Base-by-base conservation (phyloP, 35 echinoderm and acorn worm species). In the Chiridota heheva region DNA sequence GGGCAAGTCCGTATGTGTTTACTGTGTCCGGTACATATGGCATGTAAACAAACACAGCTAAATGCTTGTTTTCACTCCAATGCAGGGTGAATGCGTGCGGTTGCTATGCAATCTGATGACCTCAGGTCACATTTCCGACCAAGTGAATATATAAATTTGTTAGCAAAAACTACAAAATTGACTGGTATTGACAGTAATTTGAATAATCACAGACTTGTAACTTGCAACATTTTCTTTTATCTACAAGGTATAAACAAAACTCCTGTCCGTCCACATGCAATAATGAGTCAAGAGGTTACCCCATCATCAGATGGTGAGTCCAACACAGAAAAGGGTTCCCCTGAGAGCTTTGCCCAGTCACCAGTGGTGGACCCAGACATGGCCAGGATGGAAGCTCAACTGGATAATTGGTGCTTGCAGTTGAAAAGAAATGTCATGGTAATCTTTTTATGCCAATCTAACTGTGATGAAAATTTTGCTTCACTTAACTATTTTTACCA, bases 391-490 rank as follows among this genome's bases (percentile, higher is more conserved):
- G 89, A 87, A 58, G 86, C 80, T 45, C 51, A 92, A 22, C 58
- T 98, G 3, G 95, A 98, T 58, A 91, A 88, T 42, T 98, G 95
- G 95, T 81, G 89, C 42, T 56, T 92, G 67, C 89, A 91, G n/a
- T 58, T 98, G 5, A 98, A 98, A 40, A 77, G 95, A 40, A 83
- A 88, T 86, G 85, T 98, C 7, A 37, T 98, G 74, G 95, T 98
- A 82, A 85, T 84, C 81, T 43, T 39, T 57, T 1, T 44, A 28
- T 3, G 4, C 58, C 25, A 8, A 0, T 60, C 20, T 34, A 4
- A 42, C 39, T 34, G 66, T 22, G 4, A 28, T 70, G 5, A 16
- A 2, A 5, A 5, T 77, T 28, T 29, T 55, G 18, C 48, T 20
- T 77, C 28, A 40, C 40, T 3, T 2, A 72, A 72, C 29, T 29